Base-by-base conservation (phyloP, 2,113 vertebrate genomes). In the Aldabrachelys gigantea region DNA sequence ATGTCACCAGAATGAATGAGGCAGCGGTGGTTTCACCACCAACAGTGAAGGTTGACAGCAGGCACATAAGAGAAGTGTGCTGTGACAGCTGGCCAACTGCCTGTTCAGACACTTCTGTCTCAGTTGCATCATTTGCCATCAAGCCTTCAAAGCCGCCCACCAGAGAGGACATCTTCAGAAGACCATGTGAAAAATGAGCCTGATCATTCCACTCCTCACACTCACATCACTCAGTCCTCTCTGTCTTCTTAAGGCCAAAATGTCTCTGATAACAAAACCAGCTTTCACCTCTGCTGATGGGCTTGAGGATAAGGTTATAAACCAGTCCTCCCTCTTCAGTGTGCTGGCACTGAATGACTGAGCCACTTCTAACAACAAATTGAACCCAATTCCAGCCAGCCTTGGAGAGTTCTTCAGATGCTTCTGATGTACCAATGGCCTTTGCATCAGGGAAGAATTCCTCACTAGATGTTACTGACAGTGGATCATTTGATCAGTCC, bases 141-240 rank as follows among this genome's bases (percentile, higher is more conserved):
- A 82, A 17, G 54, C 2, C 2, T 53, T 54, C 57, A 54, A 56
- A 41, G 0, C 2, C 38, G 8, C 31, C 41, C 12, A 13, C 16
- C 69, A 82, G 82, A 82, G 44, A 21, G 65, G 2, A 1, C 7
- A 0, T 17, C 17, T 1, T 52, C 83, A 52, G 44, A 41, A n/a
- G 72, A 22, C 6, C 5, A 44, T 27, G 1, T 0, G 17, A 80
- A 14, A 2, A 38, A 1, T 17, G 56, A 12, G 19, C 0, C 2
- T 22, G 80, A 1, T 22, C 81, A 1, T 69, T 72, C 88, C 49
- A 78, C 69, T 47, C 56, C 82, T 25, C 87, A 12, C 19, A 0
- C 65, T 1, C 17, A 21, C 38, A 9, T 47, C 17, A 2, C 0
- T 0, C 41, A 0, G 13, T 3, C 80, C 41, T 49, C 91, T 2